Percentiles rank a stretch among this genome's conserved stretches.
phyloP scores from a whole-genome alignment of 2,113 vertebrate genomes.

The Mesembrinibis cayennensis region DNA sequence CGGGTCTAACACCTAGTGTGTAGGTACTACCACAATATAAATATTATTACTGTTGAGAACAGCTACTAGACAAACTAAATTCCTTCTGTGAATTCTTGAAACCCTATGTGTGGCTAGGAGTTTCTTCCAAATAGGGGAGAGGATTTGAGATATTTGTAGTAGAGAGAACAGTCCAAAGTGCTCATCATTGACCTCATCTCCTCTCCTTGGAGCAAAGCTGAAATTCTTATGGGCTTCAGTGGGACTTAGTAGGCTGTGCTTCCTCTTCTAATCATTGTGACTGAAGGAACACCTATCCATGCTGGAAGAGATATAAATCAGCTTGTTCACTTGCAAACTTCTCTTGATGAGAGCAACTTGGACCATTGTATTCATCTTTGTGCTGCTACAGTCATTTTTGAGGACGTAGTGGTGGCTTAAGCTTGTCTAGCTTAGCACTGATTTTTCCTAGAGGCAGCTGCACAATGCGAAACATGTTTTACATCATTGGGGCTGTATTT shows the following conservation, averaged over 20 bases:
- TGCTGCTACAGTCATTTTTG: not conserved
- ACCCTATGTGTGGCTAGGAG: not conserved
- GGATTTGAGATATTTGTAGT: not conserved
- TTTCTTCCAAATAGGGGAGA: not conserved
- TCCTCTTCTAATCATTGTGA: not conserved
- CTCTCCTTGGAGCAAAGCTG: not conserved
- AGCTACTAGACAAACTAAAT: not conserved
- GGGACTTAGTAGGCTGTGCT: not conserved
- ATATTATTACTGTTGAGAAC: not conserved
- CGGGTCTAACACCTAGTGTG: not conserved
- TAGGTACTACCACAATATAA: not conserved
- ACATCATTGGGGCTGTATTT: not conserved
- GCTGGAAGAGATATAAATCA: not conserved
- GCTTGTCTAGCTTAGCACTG: not conserved
- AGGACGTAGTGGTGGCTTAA: not conserved
- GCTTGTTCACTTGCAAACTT: not conserved
- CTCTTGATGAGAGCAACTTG: not conserved
- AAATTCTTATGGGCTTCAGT: not conserved
- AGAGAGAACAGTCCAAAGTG: not conserved
- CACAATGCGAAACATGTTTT: not conserved
- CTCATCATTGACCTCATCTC: not conserved
- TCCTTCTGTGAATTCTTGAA: not conserved
- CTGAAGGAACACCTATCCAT: rapidly evolving
- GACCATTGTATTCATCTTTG: not conserved
- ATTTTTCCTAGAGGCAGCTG: not conserved